A percentile compares a stretch with the other conserved stretches of the same genome.
phyloP scores from a whole-genome alignment of 2,113 vertebrate genomes.

The Xiphorhynchus elegans region DNA sequence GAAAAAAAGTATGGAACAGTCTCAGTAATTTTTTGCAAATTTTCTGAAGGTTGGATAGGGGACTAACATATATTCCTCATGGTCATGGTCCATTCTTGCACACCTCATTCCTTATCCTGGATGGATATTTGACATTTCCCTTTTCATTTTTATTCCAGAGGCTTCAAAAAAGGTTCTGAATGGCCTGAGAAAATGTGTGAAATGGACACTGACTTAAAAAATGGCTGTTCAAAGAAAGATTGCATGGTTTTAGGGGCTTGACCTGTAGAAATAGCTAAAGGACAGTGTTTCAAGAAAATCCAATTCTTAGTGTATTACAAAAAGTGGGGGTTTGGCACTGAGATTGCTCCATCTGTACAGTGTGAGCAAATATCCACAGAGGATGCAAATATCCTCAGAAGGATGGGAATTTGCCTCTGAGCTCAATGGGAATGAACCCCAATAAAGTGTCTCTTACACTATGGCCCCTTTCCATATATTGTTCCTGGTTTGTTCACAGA shows the following conservation, averaged over 20 bases:
- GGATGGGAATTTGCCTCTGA: neutral
- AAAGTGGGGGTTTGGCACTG: neutral
- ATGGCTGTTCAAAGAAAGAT: neutral
- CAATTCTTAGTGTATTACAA: slow-evolving; percentile 7
- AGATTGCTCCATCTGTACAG: slow-evolving; percentile 8
- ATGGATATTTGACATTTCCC: neutral
- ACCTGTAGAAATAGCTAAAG: neutral
- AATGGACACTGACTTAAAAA: neutral
- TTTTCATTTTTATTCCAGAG: neutral
- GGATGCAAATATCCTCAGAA: neutral
- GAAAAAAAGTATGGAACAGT: neutral
- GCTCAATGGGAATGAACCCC: neutral
- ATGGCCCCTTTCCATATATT: neutral
- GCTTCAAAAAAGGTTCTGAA: neutral
- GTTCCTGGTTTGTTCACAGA: slow-evolving; percentile 36
- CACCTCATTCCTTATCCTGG: neutral
- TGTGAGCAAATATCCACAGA: neutral
- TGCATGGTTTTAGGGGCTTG: neutral
- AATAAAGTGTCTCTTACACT: neutral
- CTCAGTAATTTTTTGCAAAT: neutral
- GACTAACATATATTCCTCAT: neutral
- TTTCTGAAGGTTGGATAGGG: neutral
- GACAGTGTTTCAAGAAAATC: slow-evolving; percentile 9
- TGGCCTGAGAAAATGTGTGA: neutral
- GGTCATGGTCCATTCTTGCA: neutral